A percentile compares a stretch with the other conserved stretches of the same genome.
Evolutionary conservation across 2,797 vertebrate genomes (phyloP).

Genomic region (Novumbra hubbsi): DNA sequence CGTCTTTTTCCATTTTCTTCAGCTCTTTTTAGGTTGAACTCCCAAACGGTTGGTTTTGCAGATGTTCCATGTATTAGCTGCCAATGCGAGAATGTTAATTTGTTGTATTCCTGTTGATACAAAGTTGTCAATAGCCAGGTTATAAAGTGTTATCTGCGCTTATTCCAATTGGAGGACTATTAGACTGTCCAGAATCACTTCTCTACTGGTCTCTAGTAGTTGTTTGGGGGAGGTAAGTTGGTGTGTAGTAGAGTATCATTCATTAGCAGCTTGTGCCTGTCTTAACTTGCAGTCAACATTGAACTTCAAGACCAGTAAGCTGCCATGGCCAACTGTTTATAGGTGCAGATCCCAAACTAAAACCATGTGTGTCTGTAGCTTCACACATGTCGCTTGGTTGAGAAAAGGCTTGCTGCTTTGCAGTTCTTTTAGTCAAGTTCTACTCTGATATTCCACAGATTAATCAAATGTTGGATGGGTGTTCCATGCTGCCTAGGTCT

Average conservation of each 20-base stretch:
- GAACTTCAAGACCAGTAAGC: slow-evolving; percentile 70
- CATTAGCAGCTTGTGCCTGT: slow-evolving; percentile 69
- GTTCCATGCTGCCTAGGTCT: slow-evolving; percentile 29
- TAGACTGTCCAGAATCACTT: slow-evolving; percentile 18
- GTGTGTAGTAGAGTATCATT: slow-evolving; percentile 50
- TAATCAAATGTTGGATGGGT: slow-evolving; percentile 34
- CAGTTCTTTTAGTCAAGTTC: slow-evolving; percentile 42
- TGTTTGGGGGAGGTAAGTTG: slow-evolving; percentile 26
- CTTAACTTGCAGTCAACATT: slow-evolving; percentile 68
- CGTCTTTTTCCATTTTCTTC: background rate
- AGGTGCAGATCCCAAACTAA: slow-evolving; percentile 73
- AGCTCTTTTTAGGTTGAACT: background rate
- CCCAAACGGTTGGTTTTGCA: background rate
- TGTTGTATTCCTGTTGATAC: background rate
- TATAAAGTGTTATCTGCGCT: background rate
- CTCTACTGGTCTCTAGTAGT: slow-evolving; percentile 29
- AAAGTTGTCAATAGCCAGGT: background rate
- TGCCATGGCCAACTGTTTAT: slow-evolving; percentile 69
- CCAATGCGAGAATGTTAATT: background rate
- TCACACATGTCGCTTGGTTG: slow-evolving; percentile 53
- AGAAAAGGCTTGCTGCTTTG: slow-evolving; percentile 48
- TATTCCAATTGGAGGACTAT: slow-evolving; percentile 4
- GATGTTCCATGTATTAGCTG: background rate
- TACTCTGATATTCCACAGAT: slow-evolving; percentile 33
- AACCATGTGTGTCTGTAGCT: slow-evolving; percentile 71